Conservation (phyloP, 2,113 vertebrate genomes). For the Mesoclemmys tuberculata region DNA sequence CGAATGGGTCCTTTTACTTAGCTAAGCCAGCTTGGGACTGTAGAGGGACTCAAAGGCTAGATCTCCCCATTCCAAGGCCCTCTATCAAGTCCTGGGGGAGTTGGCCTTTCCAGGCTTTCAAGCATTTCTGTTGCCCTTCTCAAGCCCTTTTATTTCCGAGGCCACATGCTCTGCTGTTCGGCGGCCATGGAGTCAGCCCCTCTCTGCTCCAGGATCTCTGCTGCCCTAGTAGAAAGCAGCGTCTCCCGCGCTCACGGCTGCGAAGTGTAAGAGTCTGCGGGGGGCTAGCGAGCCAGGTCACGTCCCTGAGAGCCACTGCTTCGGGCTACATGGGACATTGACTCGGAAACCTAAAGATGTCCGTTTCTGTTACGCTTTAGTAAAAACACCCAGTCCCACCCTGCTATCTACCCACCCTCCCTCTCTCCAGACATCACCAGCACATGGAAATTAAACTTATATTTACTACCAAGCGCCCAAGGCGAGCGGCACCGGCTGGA, state of each 20-base stretch:
- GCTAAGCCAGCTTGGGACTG: neutral
- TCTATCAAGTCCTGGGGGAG: neutral
- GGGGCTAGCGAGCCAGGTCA: neutral
- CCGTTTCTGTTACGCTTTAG: neutral
- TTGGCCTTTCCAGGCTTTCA: neutral
- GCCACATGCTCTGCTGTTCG: neutral
- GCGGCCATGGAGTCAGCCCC: neutral
- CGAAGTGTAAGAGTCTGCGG: too few relatives aligned
- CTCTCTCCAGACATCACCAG: neutral
- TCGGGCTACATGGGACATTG: neutral
- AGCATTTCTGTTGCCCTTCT: neutral
- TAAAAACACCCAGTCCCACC: neutral
- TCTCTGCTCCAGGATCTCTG: neutral
- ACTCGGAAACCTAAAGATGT: neutral
- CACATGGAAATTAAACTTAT: neutral
- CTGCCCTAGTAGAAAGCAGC: neutral
- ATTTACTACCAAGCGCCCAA: neutral
- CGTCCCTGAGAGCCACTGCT: neutral
- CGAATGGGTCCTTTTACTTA: neutral
- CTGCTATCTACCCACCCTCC: neutral
- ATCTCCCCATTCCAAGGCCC: neutral
- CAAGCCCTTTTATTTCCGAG: neutral
- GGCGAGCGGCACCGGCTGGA: neutral
- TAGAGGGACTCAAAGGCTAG: neutral
- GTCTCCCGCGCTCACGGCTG: neutral